phyloP scores from a whole-genome alignment of 2,888 invertebrate species.

The Galeruca laticollis region DNA sequence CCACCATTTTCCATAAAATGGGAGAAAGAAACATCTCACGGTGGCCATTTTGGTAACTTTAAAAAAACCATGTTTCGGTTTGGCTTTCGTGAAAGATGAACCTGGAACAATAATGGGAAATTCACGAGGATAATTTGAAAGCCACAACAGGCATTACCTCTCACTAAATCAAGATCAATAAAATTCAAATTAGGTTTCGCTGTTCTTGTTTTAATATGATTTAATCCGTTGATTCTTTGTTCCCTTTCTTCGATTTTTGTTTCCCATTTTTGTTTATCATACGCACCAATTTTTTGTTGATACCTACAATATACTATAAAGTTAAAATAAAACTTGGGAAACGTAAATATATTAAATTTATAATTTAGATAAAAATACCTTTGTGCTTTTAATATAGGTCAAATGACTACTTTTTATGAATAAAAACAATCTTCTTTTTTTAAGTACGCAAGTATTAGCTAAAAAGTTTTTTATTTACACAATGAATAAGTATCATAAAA shows the following conservation, averaged over 20 bases:
- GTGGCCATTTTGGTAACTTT: constrained; percentile 88
- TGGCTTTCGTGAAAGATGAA: constrained; percentile 95
- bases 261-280: constrained; percentile 98
- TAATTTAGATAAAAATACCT: neutral
- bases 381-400: neutral
- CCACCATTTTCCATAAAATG: constrained; percentile 91
- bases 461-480: constrained; percentile 4
- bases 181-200: constrained; percentile 89
- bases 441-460: neutral
- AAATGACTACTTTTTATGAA: neutral
- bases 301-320: constrained; percentile 73
- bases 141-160: constrained; percentile 75
- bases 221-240: constrained; percentile 87
- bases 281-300: constrained; percentile 95
- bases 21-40: constrained; percentile 84
- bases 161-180: constrained; percentile 95
- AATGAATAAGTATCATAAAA: neutral
- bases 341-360: neutral
- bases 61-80: constrained; percentile 91
- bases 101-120: constrained; percentile 69
- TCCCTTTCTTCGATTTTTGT: constrained; percentile 94
- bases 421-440: neutral
- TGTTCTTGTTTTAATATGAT: constrained; percentile 80
- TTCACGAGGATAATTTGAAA: neutral
- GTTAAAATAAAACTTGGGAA: neutral